A percentile compares a stretch with the other conserved stretches of the same genome.
Evolutionary conservation across 2,888 invertebrate genomes (phyloP).

Genomic region (Plebejus anna): DNA sequence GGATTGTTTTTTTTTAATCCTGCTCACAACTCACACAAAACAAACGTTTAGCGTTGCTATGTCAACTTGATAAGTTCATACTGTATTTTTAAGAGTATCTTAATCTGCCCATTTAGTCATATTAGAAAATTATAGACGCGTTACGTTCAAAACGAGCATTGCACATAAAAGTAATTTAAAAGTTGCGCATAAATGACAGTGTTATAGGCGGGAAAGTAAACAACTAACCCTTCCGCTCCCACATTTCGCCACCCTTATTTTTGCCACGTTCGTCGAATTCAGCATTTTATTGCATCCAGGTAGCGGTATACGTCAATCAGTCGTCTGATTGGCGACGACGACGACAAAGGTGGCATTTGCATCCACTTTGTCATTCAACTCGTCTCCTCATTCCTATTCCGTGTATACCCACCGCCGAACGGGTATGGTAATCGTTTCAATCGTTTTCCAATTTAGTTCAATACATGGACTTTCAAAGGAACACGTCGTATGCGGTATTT

Average conservation of each 20-base stretch:
- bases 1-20: no score
- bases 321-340: slow-evolving; percentile 52
- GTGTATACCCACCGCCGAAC: slow-evolving; percentile 51
- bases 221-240: background rate
- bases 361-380: slow-evolving; percentile 77
- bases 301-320: slow-evolving; percentile 39
- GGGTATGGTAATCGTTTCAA: slow-evolving; percentile 65
- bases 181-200: background rate
- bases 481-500: slow-evolving; percentile 32
- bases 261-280: background rate
- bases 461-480: slow-evolving; percentile 17
- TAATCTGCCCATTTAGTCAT: no score
- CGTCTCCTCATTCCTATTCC: slow-evolving; percentile 70
- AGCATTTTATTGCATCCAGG: slow-evolving; percentile 3
- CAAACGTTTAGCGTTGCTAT: no score
- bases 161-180: background rate
- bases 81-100: no score
- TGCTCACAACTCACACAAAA: no score
- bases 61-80: no score
- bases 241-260: background rate
- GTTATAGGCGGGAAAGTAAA: slow-evolving; percentile 1
- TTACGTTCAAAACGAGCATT: background rate
- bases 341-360: slow-evolving; percentile 72
- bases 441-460: slow-evolving; percentile 54
- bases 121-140: no score